Percentiles rank a stretch among this genome's conserved stretches.
These are phyloP conservation scores for Beris morrisii DNA, from an alignment of 2,888 invertebrate species.

Conservation along the genomic window DNA sequence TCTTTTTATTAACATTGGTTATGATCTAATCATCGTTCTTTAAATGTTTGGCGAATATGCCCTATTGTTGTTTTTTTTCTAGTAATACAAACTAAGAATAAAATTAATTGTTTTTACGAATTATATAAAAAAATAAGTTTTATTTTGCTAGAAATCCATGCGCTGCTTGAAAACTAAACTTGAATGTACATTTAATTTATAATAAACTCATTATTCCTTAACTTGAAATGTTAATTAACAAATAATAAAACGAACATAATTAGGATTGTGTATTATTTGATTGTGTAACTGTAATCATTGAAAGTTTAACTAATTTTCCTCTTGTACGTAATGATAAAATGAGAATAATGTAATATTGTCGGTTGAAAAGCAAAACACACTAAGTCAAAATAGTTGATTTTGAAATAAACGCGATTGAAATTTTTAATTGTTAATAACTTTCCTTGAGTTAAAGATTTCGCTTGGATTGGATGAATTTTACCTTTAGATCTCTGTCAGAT, in stretches of 20 bases:
- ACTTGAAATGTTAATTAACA: slow-evolving; percentile 22
- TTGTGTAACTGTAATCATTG: slow-evolving; percentile 31
- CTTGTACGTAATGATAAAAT: neutral
- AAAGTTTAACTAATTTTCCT: slow-evolving; percentile 13
- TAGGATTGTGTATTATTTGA: slow-evolving; percentile 10
- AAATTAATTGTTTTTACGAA: slow-evolving; percentile 3
- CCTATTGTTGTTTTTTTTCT: too few species aligned
- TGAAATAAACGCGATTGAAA: too few species aligned
- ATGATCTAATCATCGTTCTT: neutral
- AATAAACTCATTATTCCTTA: slow-evolving; percentile 8
- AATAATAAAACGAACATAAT: slow-evolving; percentile 6
- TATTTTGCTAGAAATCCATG: slow-evolving; percentile 31
- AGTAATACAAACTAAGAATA: too few species aligned
- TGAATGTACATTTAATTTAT: neutral
- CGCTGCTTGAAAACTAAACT: slow-evolving; percentile 34
- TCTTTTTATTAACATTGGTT: slow-evolving; percentile 2
- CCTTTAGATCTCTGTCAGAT: too few species aligned
- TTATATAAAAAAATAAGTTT: slow-evolving; percentile 11
- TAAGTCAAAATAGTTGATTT: too few species aligned
- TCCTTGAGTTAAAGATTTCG: too few species aligned
- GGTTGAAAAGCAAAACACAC: too few species aligned
- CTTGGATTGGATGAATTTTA: too few species aligned
- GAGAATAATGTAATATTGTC: too few species aligned
- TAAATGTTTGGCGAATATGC: too few species aligned
- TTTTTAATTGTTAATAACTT: too few species aligned